These are phyloP conservation scores for Epicauta chinensis DNA, from an alignment of 1,140 invertebrate species.

Conservation along the genomic window DNA sequence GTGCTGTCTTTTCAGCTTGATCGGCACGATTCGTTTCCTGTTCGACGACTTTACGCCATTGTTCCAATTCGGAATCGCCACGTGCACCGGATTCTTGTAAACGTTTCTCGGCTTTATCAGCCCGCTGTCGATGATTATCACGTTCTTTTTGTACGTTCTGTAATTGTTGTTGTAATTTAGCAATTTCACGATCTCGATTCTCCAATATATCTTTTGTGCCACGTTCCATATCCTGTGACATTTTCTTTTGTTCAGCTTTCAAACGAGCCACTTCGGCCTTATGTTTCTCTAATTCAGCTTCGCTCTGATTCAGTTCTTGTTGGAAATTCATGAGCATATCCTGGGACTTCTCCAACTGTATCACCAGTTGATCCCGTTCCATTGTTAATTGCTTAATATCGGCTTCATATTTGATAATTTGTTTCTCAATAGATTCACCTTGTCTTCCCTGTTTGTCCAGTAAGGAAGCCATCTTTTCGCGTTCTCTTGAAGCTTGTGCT, in stretches of 20 bases:
- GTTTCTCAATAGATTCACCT: constrained; percentile 74
- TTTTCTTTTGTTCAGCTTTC: constrained; percentile 61
- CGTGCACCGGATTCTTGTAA: constrained; percentile 55
- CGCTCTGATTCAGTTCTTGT: constrained; percentile 75
- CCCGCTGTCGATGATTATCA: constrained; percentile 57
- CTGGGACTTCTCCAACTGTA: constrained; percentile 85
- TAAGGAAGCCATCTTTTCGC: constrained; percentile 66
- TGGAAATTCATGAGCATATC: constrained; percentile 91
- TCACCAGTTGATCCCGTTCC: constrained; percentile 80
- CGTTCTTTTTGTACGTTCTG: constrained; percentile 60
- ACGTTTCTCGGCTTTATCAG: constrained; percentile 60
- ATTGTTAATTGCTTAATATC: constrained; percentile 79
- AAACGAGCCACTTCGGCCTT: constrained; percentile 71
- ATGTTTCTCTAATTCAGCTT: constrained; percentile 73
- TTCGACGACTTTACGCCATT: constrained; percentile 72
- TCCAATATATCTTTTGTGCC: constrained; percentile 66
- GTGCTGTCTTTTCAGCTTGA: constrained; percentile 58
- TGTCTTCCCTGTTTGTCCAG: constrained; percentile 69
- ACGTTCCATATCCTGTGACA: constrained; percentile 61
- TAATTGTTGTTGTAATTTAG: constrained; percentile 66
- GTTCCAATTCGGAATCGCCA: constrained; percentile 58
- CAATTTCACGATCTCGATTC: constrained; percentile 62
- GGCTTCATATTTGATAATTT: constrained; percentile 72
- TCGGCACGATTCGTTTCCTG: constrained; percentile 65
- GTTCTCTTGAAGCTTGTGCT: constrained; percentile 60